phyloP scores from a whole-genome alignment of 2,113 vertebrate species.

The Catharus fuscescens region DNA sequence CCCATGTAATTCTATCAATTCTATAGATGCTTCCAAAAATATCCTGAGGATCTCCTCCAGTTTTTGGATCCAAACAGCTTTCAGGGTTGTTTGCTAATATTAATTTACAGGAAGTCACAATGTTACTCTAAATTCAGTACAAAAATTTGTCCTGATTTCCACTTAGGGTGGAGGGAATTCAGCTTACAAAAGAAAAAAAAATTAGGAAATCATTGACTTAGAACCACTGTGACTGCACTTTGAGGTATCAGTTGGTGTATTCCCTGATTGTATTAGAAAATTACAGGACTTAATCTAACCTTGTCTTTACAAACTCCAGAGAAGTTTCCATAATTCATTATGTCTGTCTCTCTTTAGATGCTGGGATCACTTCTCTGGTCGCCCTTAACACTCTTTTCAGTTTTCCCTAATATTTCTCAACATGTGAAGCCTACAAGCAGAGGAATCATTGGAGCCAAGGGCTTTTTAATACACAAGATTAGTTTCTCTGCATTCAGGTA shows the following conservation, averaged over 20 bases:
- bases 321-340: neutral
- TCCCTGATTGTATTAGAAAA: fast-evolving
- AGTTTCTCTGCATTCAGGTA: neutral
- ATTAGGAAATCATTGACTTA: neutral
- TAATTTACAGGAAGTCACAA: neutral
- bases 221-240: neutral
- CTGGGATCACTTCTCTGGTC: neutral
- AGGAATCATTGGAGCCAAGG: neutral
- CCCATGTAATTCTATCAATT: neutral
- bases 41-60: neutral
- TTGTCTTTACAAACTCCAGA: neutral
- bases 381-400: neutral
- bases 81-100: neutral
- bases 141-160: neutral
- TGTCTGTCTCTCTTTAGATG: neutral
- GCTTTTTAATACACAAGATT: neutral
- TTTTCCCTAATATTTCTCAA: neutral
- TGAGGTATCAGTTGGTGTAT: neutral
- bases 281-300: neutral
- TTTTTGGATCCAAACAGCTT: neutral
- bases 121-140: neutral
- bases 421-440: neutral
- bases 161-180: neutral
- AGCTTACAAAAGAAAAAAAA: neutral
- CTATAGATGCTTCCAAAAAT: neutral